A percentile compares a stretch with the other conserved stretches of the same genome.
Conservation (phyloP, 2,888 invertebrate species). For the Drosophila ustulata region DNA sequence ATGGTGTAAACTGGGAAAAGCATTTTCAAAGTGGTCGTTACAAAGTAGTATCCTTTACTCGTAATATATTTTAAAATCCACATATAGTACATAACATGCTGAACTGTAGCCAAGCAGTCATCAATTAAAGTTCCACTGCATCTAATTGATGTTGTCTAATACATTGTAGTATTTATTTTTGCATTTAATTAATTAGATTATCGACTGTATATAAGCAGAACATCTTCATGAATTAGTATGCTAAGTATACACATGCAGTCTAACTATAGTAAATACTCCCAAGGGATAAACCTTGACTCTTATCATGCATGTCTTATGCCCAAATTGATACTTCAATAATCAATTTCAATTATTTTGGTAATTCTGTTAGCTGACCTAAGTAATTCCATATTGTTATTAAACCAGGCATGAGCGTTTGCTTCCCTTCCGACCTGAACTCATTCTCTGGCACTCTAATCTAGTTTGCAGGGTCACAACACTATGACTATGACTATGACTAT, state of each 20-base stretch:
- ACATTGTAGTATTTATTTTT: not conserved
- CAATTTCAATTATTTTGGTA: not conserved
- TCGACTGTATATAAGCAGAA: not conserved
- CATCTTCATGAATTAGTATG: not conserved
- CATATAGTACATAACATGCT: no score
- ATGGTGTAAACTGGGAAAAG: not conserved
- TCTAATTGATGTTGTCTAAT: not conserved
- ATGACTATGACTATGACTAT: not conserved
- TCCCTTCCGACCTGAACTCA: not conserved
- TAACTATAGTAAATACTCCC: not conserved
- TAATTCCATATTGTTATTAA: slow-evolving; percentile 1
- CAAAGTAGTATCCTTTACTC: not conserved
- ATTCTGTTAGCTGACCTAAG: not conserved
- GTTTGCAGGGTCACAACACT: not conserved
- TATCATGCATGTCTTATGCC: not conserved
- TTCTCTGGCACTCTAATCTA: slow-evolving; percentile 1
- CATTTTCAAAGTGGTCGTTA: not conserved
- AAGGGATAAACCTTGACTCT: not conserved
- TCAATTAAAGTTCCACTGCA: not conserved
- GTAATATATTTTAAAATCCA: no score
- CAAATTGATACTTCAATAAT: slow-evolving; percentile 1
- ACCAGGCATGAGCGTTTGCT: not conserved
- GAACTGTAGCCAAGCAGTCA: not conserved
- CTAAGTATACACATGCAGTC: not conserved
- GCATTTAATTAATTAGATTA: not conserved